These are phyloP conservation scores for Macrobrachium nipponense DNA, from an alignment of 1,140 invertebrate genomes.

Conservation along the genomic window DNA sequence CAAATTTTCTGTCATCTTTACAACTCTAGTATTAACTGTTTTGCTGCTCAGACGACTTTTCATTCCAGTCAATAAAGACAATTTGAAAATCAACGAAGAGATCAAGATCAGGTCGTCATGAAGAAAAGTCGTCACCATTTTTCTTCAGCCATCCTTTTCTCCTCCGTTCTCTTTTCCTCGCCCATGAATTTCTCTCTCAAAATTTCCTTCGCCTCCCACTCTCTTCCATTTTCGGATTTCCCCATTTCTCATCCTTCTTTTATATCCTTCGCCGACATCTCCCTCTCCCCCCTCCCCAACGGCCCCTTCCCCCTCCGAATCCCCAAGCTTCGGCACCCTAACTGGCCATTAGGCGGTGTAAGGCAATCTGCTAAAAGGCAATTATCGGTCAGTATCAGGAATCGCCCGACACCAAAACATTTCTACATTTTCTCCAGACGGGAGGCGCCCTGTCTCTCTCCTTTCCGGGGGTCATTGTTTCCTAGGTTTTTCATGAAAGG, in stretches of 20 bases:
- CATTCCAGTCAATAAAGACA: background rate
- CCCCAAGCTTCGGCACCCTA: conserved; percentile 5
- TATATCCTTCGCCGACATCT: no score
- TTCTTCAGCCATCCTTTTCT: background rate
- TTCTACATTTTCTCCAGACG: background rate
- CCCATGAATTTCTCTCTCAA: background rate
- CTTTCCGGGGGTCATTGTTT: no score
- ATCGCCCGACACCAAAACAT: background rate
- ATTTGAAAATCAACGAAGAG: no score
- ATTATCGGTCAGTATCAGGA: conserved; percentile 47
- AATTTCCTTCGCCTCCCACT: background rate
- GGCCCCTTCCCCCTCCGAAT: background rate
- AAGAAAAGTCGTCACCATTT: background rate
- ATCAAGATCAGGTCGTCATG: no score
- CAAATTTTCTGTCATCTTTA: no score
- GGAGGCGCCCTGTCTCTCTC: no score
- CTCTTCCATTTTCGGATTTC: background rate
- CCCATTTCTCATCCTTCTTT: background rate
- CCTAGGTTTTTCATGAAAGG: no score
- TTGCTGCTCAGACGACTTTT: background rate
- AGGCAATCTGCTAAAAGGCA: conserved; percentile 57
- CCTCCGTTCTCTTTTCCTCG: no score
- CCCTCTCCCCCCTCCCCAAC: background rate
- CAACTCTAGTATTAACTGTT: no score
- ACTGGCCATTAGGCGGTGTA: conserved; percentile 54